Percentiles rank a stretch among this genome's conserved stretches.
phyloP scores from a whole-genome alignment of 30 jellyfish, hydroid and myxozoan genomes.

The Rhopilema esculentum region DNA sequence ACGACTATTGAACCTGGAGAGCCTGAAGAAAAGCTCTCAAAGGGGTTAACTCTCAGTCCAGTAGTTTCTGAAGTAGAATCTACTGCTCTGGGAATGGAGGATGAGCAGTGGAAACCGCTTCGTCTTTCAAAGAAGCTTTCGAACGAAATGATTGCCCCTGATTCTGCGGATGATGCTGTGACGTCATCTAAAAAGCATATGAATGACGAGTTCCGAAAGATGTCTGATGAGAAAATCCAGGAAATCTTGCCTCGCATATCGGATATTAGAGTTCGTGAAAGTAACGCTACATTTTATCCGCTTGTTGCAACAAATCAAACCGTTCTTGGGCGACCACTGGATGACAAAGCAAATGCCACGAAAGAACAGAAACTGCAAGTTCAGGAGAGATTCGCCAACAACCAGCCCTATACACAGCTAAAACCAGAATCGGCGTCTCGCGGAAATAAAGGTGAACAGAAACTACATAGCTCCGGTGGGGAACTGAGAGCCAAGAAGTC shows the following conservation, averaged over 20 bases:
- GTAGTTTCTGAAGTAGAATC: conserved; percentile 15
- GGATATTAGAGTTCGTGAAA: conserved; percentile 39
- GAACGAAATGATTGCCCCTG: neutral
- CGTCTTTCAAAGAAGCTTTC: neutral
- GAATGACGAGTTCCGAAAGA: neutral
- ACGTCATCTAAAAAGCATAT: neutral
- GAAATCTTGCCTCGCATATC: conserved; percentile 53
- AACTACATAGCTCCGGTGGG: neutral
- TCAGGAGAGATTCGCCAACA: neutral
- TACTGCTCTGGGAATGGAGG: neutral
- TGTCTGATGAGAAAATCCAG: conserved; percentile 30
- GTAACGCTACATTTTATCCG: conserved; percentile 46
- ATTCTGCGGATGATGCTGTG: neutral
- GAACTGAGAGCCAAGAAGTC: neutral
- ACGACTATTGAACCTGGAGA: conserved; percentile 45
- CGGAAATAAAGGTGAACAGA: neutral
- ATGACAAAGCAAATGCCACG: neutral
- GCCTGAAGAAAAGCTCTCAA: conserved; percentile 25
- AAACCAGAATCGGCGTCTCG: neutral
- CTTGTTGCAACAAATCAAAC: conserved; percentile 53
- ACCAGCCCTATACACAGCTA: neutral
- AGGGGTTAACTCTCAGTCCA: conserved; percentile 47
- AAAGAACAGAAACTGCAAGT: neutral
- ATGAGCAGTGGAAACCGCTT: conserved; percentile 40
- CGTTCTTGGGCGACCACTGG: conserved; percentile 23